Evolutionary conservation across 2,797 vertebrate species (phyloP).

Genomic region (Periparus ater): DNA sequence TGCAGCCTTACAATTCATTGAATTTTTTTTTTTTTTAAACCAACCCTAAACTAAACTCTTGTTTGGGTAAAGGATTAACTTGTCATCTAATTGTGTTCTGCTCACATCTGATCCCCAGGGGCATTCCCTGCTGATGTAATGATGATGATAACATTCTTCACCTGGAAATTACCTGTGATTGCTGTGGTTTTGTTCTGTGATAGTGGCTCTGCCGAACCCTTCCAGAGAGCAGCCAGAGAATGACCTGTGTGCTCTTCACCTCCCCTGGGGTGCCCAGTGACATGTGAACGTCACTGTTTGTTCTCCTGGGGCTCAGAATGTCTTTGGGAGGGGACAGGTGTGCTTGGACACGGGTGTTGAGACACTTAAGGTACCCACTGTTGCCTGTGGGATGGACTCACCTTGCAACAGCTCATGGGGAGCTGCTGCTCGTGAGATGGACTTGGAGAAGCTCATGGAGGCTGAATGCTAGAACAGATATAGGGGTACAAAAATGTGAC

Average conservation of each 20-base stretch:
- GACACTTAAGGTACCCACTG: too few species aligned
- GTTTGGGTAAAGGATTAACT: not conserved
- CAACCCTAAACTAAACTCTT: not conserved
- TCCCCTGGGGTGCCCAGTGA: rapidly evolving
- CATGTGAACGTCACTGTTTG: not conserved
- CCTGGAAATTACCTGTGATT: not conserved
- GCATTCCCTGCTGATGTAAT: not conserved
- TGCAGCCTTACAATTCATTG: not conserved
- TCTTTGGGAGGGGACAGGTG: not conserved
- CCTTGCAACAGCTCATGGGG: too few species aligned
- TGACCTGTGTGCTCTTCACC: not conserved
- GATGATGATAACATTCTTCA: not conserved
- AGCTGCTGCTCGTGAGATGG: not conserved
- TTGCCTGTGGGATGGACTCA: not conserved
- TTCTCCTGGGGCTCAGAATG: not conserved
- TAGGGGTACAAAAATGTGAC: not conserved
- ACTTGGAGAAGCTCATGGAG: not conserved
- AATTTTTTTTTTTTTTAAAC: not conserved
- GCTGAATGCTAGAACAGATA: not conserved
- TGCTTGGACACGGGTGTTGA: not conserved
- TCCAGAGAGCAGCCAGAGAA: not conserved
- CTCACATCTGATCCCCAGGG: rapidly evolving
- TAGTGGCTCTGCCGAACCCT: not conserved
- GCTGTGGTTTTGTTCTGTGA: not conserved
- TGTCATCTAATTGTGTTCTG: not conserved